Percentiles rank a stretch among this genome's conserved stretches.
Conservation (phyloP, 2,113 vertebrate genomes). For the Motacilla tschutschensis region DNA sequence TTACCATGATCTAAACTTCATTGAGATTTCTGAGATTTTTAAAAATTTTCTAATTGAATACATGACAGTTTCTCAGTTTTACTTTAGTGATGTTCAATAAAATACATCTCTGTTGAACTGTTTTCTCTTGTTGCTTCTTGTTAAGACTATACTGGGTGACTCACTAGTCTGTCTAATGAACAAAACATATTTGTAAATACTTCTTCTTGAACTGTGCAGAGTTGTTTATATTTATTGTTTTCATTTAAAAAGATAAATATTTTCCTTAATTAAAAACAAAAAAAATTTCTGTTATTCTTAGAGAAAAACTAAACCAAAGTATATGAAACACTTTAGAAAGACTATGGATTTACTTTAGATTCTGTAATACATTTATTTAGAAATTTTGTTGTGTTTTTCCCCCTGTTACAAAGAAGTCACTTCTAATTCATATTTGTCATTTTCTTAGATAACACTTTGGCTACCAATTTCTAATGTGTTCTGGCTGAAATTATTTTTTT, state of each 20-base stretch:
- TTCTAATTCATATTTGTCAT: not conserved
- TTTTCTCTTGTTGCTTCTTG: not conserved
- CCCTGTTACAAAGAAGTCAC: not conserved
- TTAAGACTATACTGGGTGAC: not conserved
- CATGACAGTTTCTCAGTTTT: not conserved
- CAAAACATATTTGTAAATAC: not conserved
- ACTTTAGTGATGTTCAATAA: not conserved
- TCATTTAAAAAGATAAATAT: not conserved
- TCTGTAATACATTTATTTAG: not conserved
- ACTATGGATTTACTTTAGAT: not conserved
- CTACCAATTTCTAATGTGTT: not conserved
- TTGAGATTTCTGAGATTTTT: not conserved
- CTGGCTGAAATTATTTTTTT: not conserved
- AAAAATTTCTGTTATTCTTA: not conserved
- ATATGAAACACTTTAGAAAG: not conserved
- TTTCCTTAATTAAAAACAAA: not conserved
- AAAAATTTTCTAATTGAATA: not conserved
- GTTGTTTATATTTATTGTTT: not conserved
- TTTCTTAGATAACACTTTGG: not conserved
- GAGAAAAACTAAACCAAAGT: not conserved
- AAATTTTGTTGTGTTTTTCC: not conserved
- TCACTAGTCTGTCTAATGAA: not conserved
- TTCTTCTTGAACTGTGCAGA: not conserved
- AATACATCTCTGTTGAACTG: not conserved
- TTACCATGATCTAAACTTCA: not conserved